Base-by-base conservation (phyloP, 2,797 vertebrate genomes). In the Tympanoctomys barrerae region DNA sequence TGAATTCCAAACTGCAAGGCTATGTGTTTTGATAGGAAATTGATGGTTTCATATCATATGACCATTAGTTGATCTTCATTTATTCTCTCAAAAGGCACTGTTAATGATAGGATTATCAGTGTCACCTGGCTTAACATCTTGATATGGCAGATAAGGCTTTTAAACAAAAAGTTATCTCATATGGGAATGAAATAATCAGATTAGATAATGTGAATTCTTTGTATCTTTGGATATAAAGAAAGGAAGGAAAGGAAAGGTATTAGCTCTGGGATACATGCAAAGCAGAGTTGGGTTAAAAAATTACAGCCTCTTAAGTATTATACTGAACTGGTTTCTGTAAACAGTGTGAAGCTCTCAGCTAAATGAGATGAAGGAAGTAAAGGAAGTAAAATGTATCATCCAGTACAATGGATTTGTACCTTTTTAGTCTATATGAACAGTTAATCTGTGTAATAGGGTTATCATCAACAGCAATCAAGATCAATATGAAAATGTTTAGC, bases 11-110 rank as follows among this genome's bases (percentile, higher is more conserved):
- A 33, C n/a, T 95, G 61, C 21, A 93, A 84, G 52, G 36, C 82
- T 83, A 7, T 88, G 57, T 73, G n/a, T 68, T 80, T 77, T 83
- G n/a, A 22, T 89, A 42, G 73, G 46, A 75, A 62, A 54, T 31
- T 71, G 39, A 52, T 92, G 83, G 68, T 94, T 96, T 96, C 49
- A 52, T 95, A 52, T 52, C 70, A 84, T 59, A 39, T 93, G 59
- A 11, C 26, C 24, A 91, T 93, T 22, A 82, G 57, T 94, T 86
- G 81, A 57, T 91, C 82, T 36, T 83, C 19, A 68, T 85, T 90
- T 88, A 87, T 49, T 86, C 57, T 79, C 24, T 82, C 62, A 92
- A 93, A 92, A 80, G 9, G 91, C 96, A 16, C 46, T 86, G 71
- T 91, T 96, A 80, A 71, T 64, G 78, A 42, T 71, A 66, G 59